A percentile compares a stretch with the other conserved stretches of the same genome.
Evolutionary conservation across 2,888 invertebrate species (phyloP).

Genomic region (Hypomecis punctinalis): DNA sequence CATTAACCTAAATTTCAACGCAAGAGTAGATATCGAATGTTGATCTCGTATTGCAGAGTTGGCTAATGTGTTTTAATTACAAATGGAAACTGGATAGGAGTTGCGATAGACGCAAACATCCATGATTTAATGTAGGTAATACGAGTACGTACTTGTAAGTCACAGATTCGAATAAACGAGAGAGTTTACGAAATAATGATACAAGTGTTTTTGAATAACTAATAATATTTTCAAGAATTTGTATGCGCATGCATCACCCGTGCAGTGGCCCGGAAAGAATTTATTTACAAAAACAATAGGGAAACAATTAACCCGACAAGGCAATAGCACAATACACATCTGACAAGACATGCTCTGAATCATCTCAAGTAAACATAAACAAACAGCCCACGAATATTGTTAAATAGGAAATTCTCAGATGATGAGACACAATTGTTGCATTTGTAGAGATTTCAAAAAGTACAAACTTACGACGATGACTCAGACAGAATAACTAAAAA

Average conservation of each 20-base stretch:
- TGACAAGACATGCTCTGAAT: constrained; percentile 61
- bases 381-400: constrained; percentile 41
- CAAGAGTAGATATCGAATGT: constrained; percentile 35
- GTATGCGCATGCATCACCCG: no score
- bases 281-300: not conserved
- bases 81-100: constrained; percentile 32
- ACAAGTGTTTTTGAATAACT: no score
- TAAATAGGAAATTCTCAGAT: constrained; percentile 24
- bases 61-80: constrained; percentile 35
- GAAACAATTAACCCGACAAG: constrained; percentile 33
- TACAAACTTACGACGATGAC: not conserved
- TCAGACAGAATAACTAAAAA: not conserved
- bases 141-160: constrained; percentile 20
- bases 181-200: not conserved
- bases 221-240: no score
- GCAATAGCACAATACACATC: constrained; percentile 57
- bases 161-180: constrained; percentile 32
- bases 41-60: constrained; percentile 33
- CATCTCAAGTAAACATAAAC: constrained; percentile 52
- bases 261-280: not conserved
- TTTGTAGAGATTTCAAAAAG: constrained; percentile 19
- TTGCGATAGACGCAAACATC: constrained; percentile 17
- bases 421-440: constrained; percentile 33
- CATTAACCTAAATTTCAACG: constrained; percentile 49
- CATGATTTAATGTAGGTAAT: constrained; percentile 16